Evolutionary conservation across 2,888 invertebrate genomes (phyloP), one percentile per base, ranked within the genome.

Genomic region (Meghimatium bilineatum): DNA sequence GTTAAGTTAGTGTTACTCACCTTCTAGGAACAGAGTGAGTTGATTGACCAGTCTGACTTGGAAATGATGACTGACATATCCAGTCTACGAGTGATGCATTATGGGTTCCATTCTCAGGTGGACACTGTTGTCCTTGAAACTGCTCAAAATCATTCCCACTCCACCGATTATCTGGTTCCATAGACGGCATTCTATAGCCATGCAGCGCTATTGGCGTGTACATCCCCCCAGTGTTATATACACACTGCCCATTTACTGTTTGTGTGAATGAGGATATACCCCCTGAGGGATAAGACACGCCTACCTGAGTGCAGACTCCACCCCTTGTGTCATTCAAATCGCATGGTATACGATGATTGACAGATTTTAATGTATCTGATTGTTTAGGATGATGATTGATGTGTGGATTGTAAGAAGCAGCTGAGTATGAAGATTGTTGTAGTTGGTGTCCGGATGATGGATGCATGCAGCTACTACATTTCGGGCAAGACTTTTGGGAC

Each of bases 21-120:
- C 72, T 89, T 44, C 44, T 44, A 44, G 5, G 44, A 8, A 8
- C 44, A 44, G 44, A 5, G 12, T 8, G 89, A 63, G 88, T 78
- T 81, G 87, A 87, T 82, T 91, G 90, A 82, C 89, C 89, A 49
- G 90, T 90, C 56, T 92, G 86, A 85, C 91, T 92, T 49, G 94
- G 94, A 71, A 95, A 89, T 36, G 94, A 94, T 44, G 94, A 94
- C 92, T 95, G 94, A 85, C 94, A 93, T 67, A 94, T 94, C 86
- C 94, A 91, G 87, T 95, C 95, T 91, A 94, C 93, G 83, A 88
- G 80, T 10, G 82, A 71, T 12, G 82, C 81, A 0, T 82, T 77
- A 14, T 79, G 72, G 17, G 20, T 23, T 29, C 17, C 29, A 17
- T 44, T 8, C 26, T 44, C 76, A 8, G 60, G 20, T 20, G 69